Conservation (phyloP, 1,140 invertebrate species). For the Paralvinella palmiformis region DNA sequence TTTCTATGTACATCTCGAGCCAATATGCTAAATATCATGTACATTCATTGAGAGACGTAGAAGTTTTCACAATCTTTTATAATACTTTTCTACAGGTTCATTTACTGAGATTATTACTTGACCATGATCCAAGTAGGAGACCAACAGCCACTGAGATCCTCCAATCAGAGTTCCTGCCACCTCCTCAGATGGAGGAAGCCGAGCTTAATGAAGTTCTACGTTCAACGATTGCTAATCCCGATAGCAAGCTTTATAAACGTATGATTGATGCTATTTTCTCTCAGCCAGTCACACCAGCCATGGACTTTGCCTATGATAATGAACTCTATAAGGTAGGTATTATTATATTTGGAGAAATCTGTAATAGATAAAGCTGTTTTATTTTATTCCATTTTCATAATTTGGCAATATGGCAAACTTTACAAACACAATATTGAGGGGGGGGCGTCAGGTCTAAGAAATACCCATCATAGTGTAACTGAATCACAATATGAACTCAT, state of each 20-base stretch:
- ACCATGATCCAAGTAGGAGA: conserved; percentile 73
- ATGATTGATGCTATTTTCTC: conserved; percentile 63
- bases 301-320: conserved; percentile 71
- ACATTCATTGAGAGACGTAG: not conserved
- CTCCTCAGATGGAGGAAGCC: conserved; percentile 67
- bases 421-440: too few species aligned
- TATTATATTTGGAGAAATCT: conserved; percentile 18
- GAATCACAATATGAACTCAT: too few species aligned
- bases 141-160: conserved; percentile 79
- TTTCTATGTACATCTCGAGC: too few species aligned
- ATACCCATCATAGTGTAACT: too few species aligned
- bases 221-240: conserved; percentile 69
- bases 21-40: not conserved
- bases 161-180: conserved; percentile 72
- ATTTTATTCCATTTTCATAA: not conserved
- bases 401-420: too few species aligned
- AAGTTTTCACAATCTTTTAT: not conserved
- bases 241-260: conserved; percentile 74
- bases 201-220: conserved; percentile 70
- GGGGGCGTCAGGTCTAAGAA: too few species aligned
- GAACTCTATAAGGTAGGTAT: conserved; percentile 52
- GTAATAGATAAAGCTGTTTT: conserved; percentile 20
- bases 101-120: conserved; percentile 67
- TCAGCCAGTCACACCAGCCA: conserved; percentile 57
- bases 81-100: conserved; percentile 33